These are phyloP conservation scores for Neosilurus mollespiculum DNA, from an alignment of 2,797 vertebrate species.

Conservation along the genomic window DNA sequence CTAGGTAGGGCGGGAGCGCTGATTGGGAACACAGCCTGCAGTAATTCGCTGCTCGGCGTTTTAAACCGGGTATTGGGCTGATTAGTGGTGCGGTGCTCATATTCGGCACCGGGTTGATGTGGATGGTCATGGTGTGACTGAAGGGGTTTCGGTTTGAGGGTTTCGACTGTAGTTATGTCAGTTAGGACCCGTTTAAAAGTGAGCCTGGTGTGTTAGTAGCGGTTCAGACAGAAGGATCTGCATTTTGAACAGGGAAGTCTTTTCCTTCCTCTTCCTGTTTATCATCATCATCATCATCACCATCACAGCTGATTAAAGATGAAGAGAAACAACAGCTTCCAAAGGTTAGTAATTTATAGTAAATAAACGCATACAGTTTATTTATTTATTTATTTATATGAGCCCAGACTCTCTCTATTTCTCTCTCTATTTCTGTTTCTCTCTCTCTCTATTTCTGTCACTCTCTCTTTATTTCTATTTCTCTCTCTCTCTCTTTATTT, in stretches of 20 bases:
- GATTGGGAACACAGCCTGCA: not conserved
- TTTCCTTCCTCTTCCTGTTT: not conserved
- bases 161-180: not conserved
- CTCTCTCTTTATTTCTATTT: no score
- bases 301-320: constrained; percentile 53
- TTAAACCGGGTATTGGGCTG: not conserved
- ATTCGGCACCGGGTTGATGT: not conserved
- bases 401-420: no score
- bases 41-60: not conserved
- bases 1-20: not conserved
- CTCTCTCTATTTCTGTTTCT: no score
- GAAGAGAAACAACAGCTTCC: constrained; percentile 70
- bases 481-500: no score
- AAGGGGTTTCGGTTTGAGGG: not conserved
- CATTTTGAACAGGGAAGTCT: no score
- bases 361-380: no score
- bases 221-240: not conserved
- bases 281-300: not conserved
- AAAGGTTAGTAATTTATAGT: constrained; percentile 76
- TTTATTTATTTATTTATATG: no score
- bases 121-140: not conserved
- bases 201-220: not conserved
- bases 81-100: not conserved
- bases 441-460: no score
- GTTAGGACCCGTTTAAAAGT: not conserved